Base-by-base conservation (phyloP, 2,113 vertebrate species). In the Ptychochromis oligacanthus region DNA sequence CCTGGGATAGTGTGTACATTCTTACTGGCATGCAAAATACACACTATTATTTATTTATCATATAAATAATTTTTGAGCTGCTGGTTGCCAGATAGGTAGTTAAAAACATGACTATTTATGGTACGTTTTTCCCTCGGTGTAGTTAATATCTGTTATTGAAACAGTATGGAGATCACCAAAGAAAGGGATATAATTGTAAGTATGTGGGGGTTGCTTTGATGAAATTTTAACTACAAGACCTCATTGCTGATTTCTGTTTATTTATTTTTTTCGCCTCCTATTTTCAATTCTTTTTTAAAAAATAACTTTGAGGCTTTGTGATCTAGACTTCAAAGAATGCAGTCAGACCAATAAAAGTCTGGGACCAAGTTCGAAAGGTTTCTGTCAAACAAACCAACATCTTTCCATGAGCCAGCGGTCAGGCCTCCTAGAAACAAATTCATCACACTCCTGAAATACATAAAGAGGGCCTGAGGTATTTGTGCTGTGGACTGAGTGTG, bases 361-460 rank as follows among this genome's bases (percentile, higher is more conserved):
- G 12, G 2, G 10, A 7, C 57, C 54, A 20, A 60, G 60, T 20
- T 34, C 5, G 20, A 81, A 43, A 65, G 1, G 61, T 77, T 84
- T 83, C 59, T 56, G 5, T 80, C 75, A 54, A 83, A 83, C 52
- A 76, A 72, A 75, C 17, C 52, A 20, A 36, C 22, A 40, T 81
- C 24, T 86, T 87, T 87, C 83, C 87, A 85, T 65, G 75, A 93
- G 81, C 65, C 75, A 56, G 87, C 10, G 78, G 81, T 82, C 89
- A 40, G 61, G 70, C 82, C 82, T 76, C 74, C 64, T 20, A 83
- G 76, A 87, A 84, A 87, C 86, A 88, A 83, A 89, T 88, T 92
- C 83, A 93, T 94, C 93, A 92, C 90, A 83, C 78, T 88, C 90
- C 91, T 92, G 89, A 93, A 94, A 94, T 95, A 94, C 93, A 93